Evolutionary conservation across 2,113 vertebrate genomes (phyloP).

Genomic region (Rhinolophus sinicus): DNA sequence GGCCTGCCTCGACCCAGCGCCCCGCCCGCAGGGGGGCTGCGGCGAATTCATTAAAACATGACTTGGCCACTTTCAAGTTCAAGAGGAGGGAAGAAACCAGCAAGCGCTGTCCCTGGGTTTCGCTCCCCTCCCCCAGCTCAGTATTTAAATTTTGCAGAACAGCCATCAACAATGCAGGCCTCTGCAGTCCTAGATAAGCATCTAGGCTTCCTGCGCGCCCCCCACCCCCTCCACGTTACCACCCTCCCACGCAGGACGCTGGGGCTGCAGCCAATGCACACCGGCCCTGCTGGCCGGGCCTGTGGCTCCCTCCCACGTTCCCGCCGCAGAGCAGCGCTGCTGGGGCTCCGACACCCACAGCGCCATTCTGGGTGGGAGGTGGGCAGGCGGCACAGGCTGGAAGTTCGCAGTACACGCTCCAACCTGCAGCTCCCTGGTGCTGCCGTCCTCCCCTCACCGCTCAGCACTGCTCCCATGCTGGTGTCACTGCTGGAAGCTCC

Average conservation of each 20-base stretch:
- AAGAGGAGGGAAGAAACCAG: background rate
- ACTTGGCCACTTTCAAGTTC: conserved; percentile 8
- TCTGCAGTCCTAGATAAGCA: background rate
- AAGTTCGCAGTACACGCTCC: background rate
- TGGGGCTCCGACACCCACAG: too few species aligned
- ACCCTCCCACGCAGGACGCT: accelerated
- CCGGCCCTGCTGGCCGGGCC: accelerated
- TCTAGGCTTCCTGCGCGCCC: background rate
- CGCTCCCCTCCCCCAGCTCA: background rate
- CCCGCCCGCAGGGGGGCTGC: background rate
- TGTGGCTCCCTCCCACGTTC: background rate
- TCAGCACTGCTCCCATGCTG: background rate
- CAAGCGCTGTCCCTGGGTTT: background rate
- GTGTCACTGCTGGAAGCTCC: background rate
- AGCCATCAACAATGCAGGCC: background rate
- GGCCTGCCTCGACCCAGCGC: accelerated
- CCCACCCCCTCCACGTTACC: accelerated
- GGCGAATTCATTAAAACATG: background rate
- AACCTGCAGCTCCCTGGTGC: background rate
- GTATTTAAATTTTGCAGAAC: background rate
- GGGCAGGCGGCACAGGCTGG: background rate
- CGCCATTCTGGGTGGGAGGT: too few species aligned
- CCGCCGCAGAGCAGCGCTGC: background rate
- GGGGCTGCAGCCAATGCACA: background rate
- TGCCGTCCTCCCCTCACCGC: background rate